Evolutionary conservation across 2,113 vertebrate species (phyloP), one percentile per base, ranked within the genome.

Genomic region (human (Homo sapiens)): DNA sequence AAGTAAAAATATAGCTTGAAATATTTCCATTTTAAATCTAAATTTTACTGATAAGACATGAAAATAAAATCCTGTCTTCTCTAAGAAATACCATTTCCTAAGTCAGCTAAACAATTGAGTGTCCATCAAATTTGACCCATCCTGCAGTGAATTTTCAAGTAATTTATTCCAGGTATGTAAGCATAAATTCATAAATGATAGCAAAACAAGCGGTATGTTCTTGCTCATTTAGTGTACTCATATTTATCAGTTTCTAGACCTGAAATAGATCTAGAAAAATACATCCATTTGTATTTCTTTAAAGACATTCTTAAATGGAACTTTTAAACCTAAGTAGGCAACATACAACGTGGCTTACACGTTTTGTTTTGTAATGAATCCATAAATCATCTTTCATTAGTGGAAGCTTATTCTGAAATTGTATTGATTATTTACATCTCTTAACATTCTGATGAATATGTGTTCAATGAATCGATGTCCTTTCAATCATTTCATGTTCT

Each of bases 51-150:
- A 55, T 18, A 68, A 12, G 43, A 64, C 43, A 72, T 73, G 43
- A 88, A 89, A 93, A 95, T 43, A 83, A 72, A 83, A 75, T 88
- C 9, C 55, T 32, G 17, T 70, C 38, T 93, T 80, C 89, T 85
- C 64, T 83, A 83, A 92, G 52, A 89, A 83, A 78, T 32, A 38
- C 5, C 8, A 96, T 87, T 90, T 94, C 23, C 70, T 89, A 76
- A 57, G 64, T 88, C 78, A 86, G 40, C 17, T 80, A 50, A 23
- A 40, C 3, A 57, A 61, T 1, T 30, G 32, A 89, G 32, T n/a
- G 61, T 10, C 9, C 27, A 75, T 48, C 59, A 52, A 59, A 72
- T 38, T 45, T 83, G 38, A 72, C 59, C 59, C 4, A 23, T 52
- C 22, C 40, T 78, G 25, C 72, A 91, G 9, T 48, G 64, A 94